Conservation (phyloP, 2,888 invertebrate genomes). For the Drosophila cyrtoloma region DNA sequence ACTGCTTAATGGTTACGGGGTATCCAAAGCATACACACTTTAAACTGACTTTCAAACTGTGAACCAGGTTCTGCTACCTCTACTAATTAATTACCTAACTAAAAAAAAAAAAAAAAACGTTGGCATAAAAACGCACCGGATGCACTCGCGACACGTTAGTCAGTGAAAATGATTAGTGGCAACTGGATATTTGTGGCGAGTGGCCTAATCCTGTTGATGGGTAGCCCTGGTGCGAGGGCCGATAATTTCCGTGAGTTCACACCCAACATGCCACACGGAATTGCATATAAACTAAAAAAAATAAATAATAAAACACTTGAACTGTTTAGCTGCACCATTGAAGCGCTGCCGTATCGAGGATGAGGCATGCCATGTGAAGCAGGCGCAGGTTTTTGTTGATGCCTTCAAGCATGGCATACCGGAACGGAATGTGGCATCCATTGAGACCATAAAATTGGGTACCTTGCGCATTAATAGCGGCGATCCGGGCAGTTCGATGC, state of each 20-base stretch:
- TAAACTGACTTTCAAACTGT: constrained; percentile 1
- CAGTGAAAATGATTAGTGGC: constrained; percentile 23
- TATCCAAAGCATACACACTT: constrained; percentile 1
- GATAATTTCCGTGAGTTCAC: constrained; percentile 18
- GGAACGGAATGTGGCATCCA: constrained; percentile 37
- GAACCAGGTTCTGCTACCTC: constrained; percentile 3
- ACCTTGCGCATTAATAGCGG: constrained; percentile 56
- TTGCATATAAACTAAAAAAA: background rate
- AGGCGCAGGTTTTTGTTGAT: constrained; percentile 42
- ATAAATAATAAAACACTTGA: background rate
- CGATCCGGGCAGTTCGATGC: constrained; percentile 43
- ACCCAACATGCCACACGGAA: background rate
- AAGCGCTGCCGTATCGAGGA: constrained; percentile 64
- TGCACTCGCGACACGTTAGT: constrained; percentile 31
- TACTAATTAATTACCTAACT: background rate
- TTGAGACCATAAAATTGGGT: constrained; percentile 59
- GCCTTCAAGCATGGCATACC: constrained; percentile 54
- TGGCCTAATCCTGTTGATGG: background rate
- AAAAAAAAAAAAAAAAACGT: background rate
- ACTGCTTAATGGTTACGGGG: background rate
- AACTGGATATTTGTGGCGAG: background rate
- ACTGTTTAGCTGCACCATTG: constrained; percentile 54
- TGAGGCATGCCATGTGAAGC: constrained; percentile 55
- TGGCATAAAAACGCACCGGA: constrained; percentile 37
- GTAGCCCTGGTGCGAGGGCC: background rate